Evolutionary conservation across 2,888 invertebrate species (phyloP), one percentile per base, ranked within the genome.

Genomic region (Tetheella fluctuosa): DNA sequence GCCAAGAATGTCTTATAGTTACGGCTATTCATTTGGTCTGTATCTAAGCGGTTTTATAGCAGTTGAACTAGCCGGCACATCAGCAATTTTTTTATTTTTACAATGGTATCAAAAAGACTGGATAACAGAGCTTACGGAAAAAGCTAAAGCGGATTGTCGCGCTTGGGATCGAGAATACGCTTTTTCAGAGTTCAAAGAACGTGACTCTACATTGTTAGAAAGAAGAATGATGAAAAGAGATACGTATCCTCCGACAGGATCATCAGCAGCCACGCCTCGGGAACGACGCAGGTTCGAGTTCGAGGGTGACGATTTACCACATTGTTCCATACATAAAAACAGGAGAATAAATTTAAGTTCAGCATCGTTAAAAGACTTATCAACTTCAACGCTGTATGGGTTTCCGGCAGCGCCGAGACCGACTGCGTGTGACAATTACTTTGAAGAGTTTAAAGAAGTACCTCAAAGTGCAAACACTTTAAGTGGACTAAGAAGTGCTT

Each of bases 1-100:
- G 52, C 96, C 97, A 1, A 93, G 96, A 59, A 97, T 98, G 94
- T 96, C 96, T 62, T 97, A 97, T 86, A 95, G 95, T 77, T 98
- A 98, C 85, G 98, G 98, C 57, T 97, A 96, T 89, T 97, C 97
- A 64, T 98, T 98, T 86, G 95, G 97, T 59, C 94, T 98, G 52
- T 97, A 97, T 83, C 96, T 98, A 54, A 95, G 96, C 75, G 97
- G 97, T 37, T 97, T 98, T 80, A 94, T 98, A 71, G 95, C 96
- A 61, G 96, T 97, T 10, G 97, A 98, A 85, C 91, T 97, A 66
- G 96, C 98, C 34, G 98, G 98, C 52, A 96, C 97, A 17, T 95
- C 96, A 65, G 97, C 97, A 63, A 96, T 98, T 71, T 97, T 97
- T 85, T 95, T 97, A 68, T 98, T 97, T 90, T 96, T 98, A 76